Conservation (phyloP, 2,113 vertebrate genomes). For the Scatophagus argus region DNA sequence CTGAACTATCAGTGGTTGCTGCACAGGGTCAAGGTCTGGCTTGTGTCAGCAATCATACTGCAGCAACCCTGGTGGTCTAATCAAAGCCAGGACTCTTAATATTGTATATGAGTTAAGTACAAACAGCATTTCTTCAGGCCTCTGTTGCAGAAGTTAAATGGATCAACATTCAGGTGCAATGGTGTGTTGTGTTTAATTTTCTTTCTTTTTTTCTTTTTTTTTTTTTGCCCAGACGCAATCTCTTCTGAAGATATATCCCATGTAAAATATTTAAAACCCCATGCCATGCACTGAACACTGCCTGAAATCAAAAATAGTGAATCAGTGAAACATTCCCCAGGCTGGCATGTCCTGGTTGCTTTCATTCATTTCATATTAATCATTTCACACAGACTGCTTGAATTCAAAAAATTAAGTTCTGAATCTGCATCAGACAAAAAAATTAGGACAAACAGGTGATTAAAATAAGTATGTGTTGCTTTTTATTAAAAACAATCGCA, state of each 20-base stretch:
- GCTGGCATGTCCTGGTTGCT: slow-evolving; percentile 32
- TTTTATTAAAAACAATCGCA: not conserved
- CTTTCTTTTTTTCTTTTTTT: too few relatives aligned
- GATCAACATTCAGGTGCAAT: slow-evolving; percentile 8
- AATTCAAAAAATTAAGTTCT: not conserved
- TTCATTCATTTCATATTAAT: slow-evolving; percentile 32
- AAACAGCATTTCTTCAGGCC: slow-evolving; percentile 9
- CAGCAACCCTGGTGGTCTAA: slow-evolving; percentile 57
- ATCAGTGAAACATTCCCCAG: slow-evolving; percentile 27
- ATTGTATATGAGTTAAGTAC: not conserved
- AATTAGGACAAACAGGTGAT: not conserved
- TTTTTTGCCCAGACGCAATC: not conserved
- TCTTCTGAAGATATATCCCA: not conserved
- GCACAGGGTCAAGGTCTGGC: slow-evolving; percentile 66
- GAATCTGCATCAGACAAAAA: not conserved
- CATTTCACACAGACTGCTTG: slow-evolving; percentile 12
- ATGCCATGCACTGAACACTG: not conserved
- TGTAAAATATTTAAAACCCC: slow-evolving; percentile 39
- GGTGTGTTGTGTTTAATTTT: not conserved
- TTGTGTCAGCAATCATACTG: slow-evolving; percentile 60
- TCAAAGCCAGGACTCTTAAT: slow-evolving; percentile 5
- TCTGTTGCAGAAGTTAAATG: not conserved
- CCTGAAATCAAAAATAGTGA: slow-evolving; percentile 13
- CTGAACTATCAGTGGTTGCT: slow-evolving; percentile 46
- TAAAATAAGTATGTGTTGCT: not conserved